Evolutionary conservation across 2,113 vertebrate genomes (phyloP).

Genomic region (Neolamprologus toae): DNA sequence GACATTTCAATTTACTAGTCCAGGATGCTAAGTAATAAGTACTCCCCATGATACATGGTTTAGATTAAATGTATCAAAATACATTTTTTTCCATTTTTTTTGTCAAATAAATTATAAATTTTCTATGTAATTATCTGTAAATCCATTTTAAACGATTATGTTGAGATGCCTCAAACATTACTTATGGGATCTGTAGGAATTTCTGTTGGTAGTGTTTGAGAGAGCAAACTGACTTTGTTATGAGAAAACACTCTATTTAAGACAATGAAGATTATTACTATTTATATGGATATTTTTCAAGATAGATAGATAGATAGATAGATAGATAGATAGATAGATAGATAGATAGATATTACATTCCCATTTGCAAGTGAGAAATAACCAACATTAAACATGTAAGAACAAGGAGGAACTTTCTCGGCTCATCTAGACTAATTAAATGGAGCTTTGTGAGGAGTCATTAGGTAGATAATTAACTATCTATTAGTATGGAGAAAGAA

Average conservation of each 20-base stretch:
- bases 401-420: conserved; percentile 68
- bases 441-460: conserved; percentile 69
- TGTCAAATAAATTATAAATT: neutral
- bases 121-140: neutral
- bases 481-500: conserved; percentile 65
- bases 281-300: neutral
- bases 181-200: neutral
- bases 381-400: conserved; percentile 70
- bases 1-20: neutral
- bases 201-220: neutral
- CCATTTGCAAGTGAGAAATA: conserved; percentile 66
- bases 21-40: neutral
- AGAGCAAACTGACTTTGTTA: neutral
- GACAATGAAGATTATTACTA: neutral
- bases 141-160: neutral
- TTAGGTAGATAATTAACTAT: conserved; percentile 70
- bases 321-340: conserved; percentile 1
- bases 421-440: conserved; percentile 70
- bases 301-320: conserved; percentile 1
- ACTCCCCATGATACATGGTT: neutral
- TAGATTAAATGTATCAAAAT: neutral
- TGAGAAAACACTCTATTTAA: neutral
- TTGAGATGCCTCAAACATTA: neutral
- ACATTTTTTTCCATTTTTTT: neutral
- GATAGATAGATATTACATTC: conserved; percentile 23